phyloP scores from a whole-genome alignment of 2,797 vertebrate species.

The Mastacembelus armatus region DNA sequence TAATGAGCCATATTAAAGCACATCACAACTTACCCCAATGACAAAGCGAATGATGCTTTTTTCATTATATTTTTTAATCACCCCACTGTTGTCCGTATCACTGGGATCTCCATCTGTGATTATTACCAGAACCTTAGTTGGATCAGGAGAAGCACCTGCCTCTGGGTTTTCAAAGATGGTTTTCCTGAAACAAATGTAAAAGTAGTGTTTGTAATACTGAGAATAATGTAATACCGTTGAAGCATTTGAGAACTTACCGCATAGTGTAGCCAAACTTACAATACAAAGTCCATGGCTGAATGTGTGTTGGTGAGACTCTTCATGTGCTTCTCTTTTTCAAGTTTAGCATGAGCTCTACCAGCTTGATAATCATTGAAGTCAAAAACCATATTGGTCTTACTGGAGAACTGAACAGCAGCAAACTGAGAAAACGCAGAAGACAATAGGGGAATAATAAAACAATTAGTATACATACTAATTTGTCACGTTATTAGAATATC shows the following conservation, averaged over 20 bases:
- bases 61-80: slow-evolving; percentile 17
- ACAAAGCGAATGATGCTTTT: slow-evolving; percentile 82
- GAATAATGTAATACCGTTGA: background rate
- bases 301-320: slow-evolving; percentile 75
- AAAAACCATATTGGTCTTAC: slow-evolving; percentile 55
- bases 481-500: too few relatives aligned
- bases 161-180: slow-evolving; percentile 60
- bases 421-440: slow-evolving; percentile 74
- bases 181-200: slow-evolving; percentile 63
- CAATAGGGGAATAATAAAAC: background rate
- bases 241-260: background rate
- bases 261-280: slow-evolving; percentile 77
- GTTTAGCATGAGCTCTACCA: slow-evolving; percentile 21
- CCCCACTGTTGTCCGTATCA: accelerated
- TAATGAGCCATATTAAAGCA: too few relatives aligned
- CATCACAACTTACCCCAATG: slow-evolving; percentile 83
- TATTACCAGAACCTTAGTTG: slow-evolving; percentile 85
- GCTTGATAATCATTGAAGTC: slow-evolving; percentile 77
- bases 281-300: slow-evolving; percentile 71
- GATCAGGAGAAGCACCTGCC: slow-evolving; percentile 77
- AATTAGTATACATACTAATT: background rate
- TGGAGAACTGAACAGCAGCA: slow-evolving; percentile 87
- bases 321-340: slow-evolving; percentile 62
- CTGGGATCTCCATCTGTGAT: slow-evolving; percentile 87
- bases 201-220: background rate